Evolutionary conservation across 1,140 invertebrate species (phyloP), one percentile per base, ranked within the genome.

Genomic region (Andrena cerasifolii): DNA sequence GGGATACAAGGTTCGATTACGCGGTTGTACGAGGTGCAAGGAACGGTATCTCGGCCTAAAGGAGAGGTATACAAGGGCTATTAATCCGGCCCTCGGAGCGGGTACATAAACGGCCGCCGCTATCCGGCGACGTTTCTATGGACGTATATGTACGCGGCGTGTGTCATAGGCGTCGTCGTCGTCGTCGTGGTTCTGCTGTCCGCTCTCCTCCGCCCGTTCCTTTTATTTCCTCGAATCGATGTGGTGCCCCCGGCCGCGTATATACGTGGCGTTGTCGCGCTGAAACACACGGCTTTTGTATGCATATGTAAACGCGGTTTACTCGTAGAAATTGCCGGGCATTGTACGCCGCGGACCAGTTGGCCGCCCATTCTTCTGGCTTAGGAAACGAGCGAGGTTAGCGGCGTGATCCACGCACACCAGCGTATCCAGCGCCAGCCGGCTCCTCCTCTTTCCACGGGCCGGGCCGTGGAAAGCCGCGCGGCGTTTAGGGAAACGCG

Each of bases 221-320:
- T 86, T 89, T 88, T 88, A 86, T 87, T 88, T 85, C 84, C 87
- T 82, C 79, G 71, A 87, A 86, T 87, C 83, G 86, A 87, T 86
- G 84, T 40, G 36, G n/a, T 83, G 73, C 78, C 71, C 76, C 79
- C 62, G 63, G 71, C 77, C 33, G 51, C 56, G 49, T 36, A 10
- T 10, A 10, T 40, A 40, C 36, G 36, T 28, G 78, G 72, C 80
- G 84, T 89, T 89, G 85, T 89, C 86, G 81, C 84, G 45, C 76
- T 65, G 74, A 78, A 82, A 68, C 77, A n/a, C 67, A 76, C 79
- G 83, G 83, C 85, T 88, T n/a, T 88, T 88, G 86, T 88, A 86
- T 88, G 88, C 87, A 88, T 88, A 89, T 88, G 88, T 89, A 88
- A 89, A 87, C 87, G 86, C 83, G 86, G 63, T 86, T 89, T 88